Conservation (phyloP, 2,888 invertebrate genomes). For the Rhyacophila evoluta region DNA sequence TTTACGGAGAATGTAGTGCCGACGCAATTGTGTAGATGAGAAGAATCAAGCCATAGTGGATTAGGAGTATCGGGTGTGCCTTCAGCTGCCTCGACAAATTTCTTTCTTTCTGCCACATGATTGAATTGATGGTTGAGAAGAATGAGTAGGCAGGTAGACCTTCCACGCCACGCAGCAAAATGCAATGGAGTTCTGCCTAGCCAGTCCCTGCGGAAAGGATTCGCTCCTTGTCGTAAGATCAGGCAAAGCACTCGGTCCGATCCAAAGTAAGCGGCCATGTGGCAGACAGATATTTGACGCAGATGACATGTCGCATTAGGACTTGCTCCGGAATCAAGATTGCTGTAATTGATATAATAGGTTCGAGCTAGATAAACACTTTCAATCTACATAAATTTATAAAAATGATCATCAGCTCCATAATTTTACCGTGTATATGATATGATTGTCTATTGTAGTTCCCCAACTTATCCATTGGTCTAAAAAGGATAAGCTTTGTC, state of each 20-base stretch:
- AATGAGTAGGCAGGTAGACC: not conserved
- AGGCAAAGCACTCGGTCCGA: not conserved
- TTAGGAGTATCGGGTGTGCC: not conserved
- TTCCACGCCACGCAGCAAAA: not conserved
- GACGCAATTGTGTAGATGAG: not conserved
- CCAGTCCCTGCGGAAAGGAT: not conserved
- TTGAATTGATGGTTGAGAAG: not conserved
- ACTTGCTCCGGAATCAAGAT: not conserved
- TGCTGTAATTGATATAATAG: too few species aligned
- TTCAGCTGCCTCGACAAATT: not conserved
- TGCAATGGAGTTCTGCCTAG: not conserved
- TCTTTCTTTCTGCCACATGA: not conserved
- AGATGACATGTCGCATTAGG: not conserved
- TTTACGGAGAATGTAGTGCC: not conserved
- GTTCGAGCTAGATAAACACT: too few species aligned
- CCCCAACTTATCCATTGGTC: too few species aligned
- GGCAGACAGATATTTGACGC: not conserved
- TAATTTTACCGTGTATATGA: too few species aligned
- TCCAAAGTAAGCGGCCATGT: not conserved
- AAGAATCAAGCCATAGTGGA: not conserved
- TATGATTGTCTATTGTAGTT: too few species aligned
- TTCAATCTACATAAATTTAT: too few species aligned
- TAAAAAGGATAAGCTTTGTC: too few species aligned
- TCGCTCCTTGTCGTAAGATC: not conserved
- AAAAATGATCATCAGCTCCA: too few species aligned